These are phyloP conservation scores for Narcine bancroftii DNA, from an alignment of 2,113 vertebrate species.

Conservation along the genomic window DNA sequence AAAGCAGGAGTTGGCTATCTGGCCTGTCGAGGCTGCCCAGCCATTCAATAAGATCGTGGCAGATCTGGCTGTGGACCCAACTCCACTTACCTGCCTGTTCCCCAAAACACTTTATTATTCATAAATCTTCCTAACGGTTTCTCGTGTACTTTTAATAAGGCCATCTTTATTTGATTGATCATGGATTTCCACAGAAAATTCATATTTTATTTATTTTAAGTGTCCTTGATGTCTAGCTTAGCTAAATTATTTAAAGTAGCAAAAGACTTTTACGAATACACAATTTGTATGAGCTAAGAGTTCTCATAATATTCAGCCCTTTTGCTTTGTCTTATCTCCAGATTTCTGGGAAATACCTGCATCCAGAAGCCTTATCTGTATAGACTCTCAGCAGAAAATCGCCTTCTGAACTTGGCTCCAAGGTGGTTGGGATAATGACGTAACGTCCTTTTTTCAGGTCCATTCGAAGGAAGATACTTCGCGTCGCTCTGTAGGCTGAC, in stretches of 20 bases:
- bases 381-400: conserved; percentile 76
- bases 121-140: no score
- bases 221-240: not conserved
- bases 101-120: no score
- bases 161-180: no score
- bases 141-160: no score
- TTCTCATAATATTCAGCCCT: not conserved
- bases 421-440: conserved; percentile 76
- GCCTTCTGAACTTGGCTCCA: conserved; percentile 53
- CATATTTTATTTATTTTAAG: not conserved
- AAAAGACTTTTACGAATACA: not conserved
- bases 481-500: conserved; percentile 72
- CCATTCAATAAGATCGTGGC: no score
- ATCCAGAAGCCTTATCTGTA: conserved; percentile 68
- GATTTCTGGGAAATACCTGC: conserved; percentile 59
- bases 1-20: no score
- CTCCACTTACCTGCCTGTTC: no score
- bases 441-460: conserved; percentile 70
- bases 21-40: no score
- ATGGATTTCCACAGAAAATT: no score
- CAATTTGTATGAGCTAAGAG: not conserved
- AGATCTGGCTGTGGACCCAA: no score
- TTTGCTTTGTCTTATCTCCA: no score
- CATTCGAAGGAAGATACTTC: conserved; percentile 69
- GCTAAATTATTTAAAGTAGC: not conserved